Conservation (phyloP, 2,113 vertebrate species). For the Ranitomeya variabilis region DNA sequence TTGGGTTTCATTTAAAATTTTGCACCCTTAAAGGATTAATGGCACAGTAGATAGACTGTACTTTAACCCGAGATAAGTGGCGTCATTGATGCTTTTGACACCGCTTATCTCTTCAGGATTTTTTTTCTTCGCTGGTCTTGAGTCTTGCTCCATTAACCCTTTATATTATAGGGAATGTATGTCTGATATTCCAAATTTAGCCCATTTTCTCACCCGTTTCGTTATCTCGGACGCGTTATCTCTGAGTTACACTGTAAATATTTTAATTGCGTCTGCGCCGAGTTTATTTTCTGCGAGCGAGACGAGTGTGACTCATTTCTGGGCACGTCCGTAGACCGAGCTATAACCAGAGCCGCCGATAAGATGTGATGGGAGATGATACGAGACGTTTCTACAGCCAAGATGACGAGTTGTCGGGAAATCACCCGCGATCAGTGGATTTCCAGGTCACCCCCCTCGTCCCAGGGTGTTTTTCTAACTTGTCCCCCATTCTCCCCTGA, state of each 20-base stretch:
- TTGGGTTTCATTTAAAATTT: too few species aligned
- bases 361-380: constrained; percentile 11
- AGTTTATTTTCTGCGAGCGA: background rate
- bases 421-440: background rate
- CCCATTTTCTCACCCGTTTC: background rate
- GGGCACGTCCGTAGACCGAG: background rate
- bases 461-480: constrained; percentile 30
- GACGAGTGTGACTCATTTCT: background rate
- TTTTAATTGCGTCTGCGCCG: background rate
- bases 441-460: background rate
- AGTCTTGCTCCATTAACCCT: background rate
- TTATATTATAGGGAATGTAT: background rate
- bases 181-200: background rate
- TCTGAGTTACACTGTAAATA: background rate
- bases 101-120: background rate
- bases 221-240: background rate
- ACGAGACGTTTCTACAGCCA: background rate
- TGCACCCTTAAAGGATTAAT: too few species aligned
- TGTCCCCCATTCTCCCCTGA: constrained; percentile 17
- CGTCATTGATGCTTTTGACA: background rate
- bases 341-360: constrained; percentile 20
- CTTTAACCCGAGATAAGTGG: too few species aligned
- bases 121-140: background rate
- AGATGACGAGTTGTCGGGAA: background rate
- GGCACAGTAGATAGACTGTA: too few species aligned